These are phyloP conservation scores for Pachypanchax playfairii DNA, from an alignment of 2,113 vertebrate genomes.

Conservation along the genomic window DNA sequence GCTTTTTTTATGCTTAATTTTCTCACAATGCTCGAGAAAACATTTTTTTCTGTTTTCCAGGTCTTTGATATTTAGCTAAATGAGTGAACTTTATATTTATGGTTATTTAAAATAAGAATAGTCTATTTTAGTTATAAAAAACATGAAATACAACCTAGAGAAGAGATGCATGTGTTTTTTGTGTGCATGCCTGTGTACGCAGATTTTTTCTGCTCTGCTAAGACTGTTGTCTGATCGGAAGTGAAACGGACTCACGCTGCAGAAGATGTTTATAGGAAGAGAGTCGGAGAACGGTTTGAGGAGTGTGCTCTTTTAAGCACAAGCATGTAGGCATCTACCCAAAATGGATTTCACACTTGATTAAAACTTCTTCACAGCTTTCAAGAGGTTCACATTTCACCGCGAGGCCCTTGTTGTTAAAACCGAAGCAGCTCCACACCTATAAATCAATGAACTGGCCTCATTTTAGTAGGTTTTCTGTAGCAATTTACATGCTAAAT, in stretches of 20 bases:
- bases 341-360: constrained; percentile 79
- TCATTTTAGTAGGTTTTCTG: constrained; percentile 26
- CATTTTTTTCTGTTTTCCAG: constrained; percentile 46
- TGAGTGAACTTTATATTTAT: constrained; percentile 39
- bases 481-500: constrained; percentile 37
- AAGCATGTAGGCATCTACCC: constrained; percentile 67
- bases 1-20: constrained; percentile 52
- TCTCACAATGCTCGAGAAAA: constrained; percentile 52
- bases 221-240: constrained; percentile 57
- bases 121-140: background rate
- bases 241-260: constrained; percentile 60
- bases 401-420: constrained; percentile 52
- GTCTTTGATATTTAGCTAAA: no score
- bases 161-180: background rate
- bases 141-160: background rate
- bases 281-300: constrained; percentile 54
- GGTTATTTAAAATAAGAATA: constrained; percentile 33
- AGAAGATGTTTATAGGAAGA: constrained; percentile 64
- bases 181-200: constrained; percentile 1
- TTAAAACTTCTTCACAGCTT: constrained; percentile 75
- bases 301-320: constrained; percentile 49
- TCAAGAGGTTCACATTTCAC: constrained; percentile 72
- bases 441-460: constrained; percentile 32
- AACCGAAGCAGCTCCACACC: constrained; percentile 29
- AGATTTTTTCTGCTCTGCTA: constrained; percentile 51